These are phyloP conservation scores for Phylloscopus whistleri DNA, from an alignment of 2,113 vertebrate genomes.

Conservation along the genomic window DNA sequence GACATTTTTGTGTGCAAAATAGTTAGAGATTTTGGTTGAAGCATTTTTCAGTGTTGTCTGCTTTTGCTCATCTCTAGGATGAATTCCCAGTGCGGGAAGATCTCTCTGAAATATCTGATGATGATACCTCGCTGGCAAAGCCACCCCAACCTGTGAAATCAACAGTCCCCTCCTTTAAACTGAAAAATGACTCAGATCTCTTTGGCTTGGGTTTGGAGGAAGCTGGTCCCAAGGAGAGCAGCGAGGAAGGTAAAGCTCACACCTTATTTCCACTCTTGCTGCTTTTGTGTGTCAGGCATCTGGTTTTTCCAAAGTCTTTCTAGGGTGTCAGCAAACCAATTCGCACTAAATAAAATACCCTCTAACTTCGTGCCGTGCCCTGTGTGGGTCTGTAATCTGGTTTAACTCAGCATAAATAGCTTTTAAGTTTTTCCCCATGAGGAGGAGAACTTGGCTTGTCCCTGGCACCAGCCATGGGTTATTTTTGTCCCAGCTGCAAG, in stretches of 20 bases:
- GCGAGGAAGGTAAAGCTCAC: constrained; percentile 79
- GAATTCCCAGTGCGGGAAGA: constrained; percentile 84
- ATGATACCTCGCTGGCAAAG: constrained; percentile 71
- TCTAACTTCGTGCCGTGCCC: background rate
- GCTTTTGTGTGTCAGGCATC: background rate
- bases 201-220: constrained; percentile 88
- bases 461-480: background rate
- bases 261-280: background rate
- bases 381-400: background rate
- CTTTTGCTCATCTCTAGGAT: constrained; percentile 65
- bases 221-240: constrained; percentile 77
- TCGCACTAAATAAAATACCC: background rate
- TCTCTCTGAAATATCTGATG: constrained; percentile 86
- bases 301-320: background rate
- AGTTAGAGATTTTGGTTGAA: background rate
- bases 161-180: constrained; percentile 76
- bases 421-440: background rate
- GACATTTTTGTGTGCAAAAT: background rate
- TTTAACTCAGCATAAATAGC: background rate
- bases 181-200: constrained; percentile 82
- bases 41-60: background rate
- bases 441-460: background rate
- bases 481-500: background rate
- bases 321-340: background rate
- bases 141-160: constrained; percentile 68